Evolutionary conservation across 2,888 invertebrate species (phyloP), one percentile per base, ranked within the genome.

Genomic region (Bellardia pandia): DNA sequence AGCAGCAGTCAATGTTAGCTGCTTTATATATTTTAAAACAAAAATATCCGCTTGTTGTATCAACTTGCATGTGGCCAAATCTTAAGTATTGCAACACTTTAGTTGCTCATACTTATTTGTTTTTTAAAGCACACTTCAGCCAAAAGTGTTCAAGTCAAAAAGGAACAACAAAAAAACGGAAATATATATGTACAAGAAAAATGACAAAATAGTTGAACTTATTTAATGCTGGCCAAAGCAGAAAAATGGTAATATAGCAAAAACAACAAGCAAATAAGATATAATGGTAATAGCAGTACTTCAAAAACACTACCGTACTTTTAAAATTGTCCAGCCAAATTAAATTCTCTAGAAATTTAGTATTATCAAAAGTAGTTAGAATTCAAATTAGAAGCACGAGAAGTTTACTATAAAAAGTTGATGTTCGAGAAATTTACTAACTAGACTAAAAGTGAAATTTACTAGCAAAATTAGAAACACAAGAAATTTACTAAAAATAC

Each of bases 141-240:
- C 45, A 75, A 82, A 62, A 37, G 33, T 66, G 37, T 42, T 62
- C 9, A 68, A 82, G 37, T 23, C 14, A 58, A 76, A 53, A 33
- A 30, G 14, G 37, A 30, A 58, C 1, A 66, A 37, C 58, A 45
- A 23, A 48, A 16, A 62, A 62, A 74, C 42, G 82, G 78, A 86
- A 69, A 75, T 79, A 68, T 56, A 23, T 23, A 23, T 23, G 23
- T 1, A 62, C 2, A 23, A 23, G 4, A 13, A 2, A 23, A 33
- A 69, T 53, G 60, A 68, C 68, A 83, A 75, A 83, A 69, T 64
- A 14, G 48, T 30, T 86, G 48, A 86, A 82, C 48, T 82, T 71
- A 75, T 71, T 83, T 51, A 75, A 79, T 64, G 11, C 11, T 68
- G 40, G 13, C 23, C 11, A 69, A 40, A 56, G 56, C 37, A 16